These are phyloP conservation scores for Bos javanicus DNA, from an alignment of 2,113 vertebrate genomes.

Conservation along the genomic window DNA sequence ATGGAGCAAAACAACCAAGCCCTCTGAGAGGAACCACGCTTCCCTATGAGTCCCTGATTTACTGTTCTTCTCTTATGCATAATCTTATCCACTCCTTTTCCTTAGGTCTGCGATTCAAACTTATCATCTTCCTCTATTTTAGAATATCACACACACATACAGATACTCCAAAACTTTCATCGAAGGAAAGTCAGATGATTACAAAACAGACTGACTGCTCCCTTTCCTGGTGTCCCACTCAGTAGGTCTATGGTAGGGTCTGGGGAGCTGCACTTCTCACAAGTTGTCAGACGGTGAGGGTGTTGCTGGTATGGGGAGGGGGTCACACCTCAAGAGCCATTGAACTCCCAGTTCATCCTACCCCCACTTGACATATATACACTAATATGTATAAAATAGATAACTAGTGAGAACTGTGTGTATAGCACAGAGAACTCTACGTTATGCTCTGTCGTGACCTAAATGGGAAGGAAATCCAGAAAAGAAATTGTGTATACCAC, in stretches of 20 bases:
- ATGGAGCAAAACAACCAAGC: background rate
- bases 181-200: background rate
- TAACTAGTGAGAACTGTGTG: background rate
- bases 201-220: background rate
- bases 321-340: background rate
- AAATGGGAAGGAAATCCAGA: background rate
- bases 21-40: background rate
- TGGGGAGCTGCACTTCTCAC: background rate
- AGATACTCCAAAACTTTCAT: background rate
- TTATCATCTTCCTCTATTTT: background rate
- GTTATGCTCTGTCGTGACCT: background rate
- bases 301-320: rapidly evolving
- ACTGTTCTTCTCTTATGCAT: slow-evolving; percentile 25
- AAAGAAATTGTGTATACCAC: background rate
- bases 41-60: background rate
- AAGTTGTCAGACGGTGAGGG: background rate
- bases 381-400: background rate
- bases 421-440: background rate
- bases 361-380: background rate
- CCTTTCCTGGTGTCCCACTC: background rate
- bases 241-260: background rate
- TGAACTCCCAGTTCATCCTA: background rate
- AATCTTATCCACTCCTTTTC: slow-evolving; percentile 3
- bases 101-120: background rate
- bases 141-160: background rate